These are phyloP conservation scores for Zosterops japonicus DNA, from an alignment of 2,113 vertebrate species.

Conservation along the genomic window DNA sequence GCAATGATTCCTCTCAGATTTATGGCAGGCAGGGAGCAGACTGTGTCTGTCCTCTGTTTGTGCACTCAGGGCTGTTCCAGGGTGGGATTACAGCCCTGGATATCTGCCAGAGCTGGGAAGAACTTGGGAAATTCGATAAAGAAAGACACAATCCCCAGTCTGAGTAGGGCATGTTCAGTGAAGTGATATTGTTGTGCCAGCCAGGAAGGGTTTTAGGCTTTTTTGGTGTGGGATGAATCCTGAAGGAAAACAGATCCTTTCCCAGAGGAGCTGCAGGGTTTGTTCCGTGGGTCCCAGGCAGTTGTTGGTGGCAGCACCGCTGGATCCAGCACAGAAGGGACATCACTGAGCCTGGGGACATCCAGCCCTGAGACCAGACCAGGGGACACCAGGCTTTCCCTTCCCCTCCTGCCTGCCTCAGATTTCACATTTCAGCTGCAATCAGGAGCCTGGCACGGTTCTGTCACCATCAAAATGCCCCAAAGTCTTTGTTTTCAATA, in stretches of 20 bases:
- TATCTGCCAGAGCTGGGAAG: background rate
- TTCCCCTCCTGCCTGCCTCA: background rate
- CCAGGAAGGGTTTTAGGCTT: background rate
- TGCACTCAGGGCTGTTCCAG: background rate
- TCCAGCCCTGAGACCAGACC: background rate
- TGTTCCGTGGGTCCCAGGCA: background rate
- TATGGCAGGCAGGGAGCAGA: background rate
- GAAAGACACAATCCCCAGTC: background rate
- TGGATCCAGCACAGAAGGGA: background rate
- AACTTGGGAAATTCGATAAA: background rate
- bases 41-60: background rate
- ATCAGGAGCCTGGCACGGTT: accelerated
- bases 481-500: background rate
- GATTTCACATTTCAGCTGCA: background rate
- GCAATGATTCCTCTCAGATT: background rate
- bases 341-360: background rate
- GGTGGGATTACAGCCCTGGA: background rate
- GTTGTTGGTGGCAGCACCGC: background rate
- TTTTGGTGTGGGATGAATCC: background rate
- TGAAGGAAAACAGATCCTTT: background rate
- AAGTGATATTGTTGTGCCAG: background rate
- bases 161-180: background rate
- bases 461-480: background rate
- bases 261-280: background rate
- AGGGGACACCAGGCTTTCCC: background rate